A percentile compares a stretch with the other conserved stretches of the same genome.
These are phyloP conservation scores for Halichoeres trimaculatus DNA, from an alignment of 2,113 vertebrate genomes.

Conservation along the genomic window DNA sequence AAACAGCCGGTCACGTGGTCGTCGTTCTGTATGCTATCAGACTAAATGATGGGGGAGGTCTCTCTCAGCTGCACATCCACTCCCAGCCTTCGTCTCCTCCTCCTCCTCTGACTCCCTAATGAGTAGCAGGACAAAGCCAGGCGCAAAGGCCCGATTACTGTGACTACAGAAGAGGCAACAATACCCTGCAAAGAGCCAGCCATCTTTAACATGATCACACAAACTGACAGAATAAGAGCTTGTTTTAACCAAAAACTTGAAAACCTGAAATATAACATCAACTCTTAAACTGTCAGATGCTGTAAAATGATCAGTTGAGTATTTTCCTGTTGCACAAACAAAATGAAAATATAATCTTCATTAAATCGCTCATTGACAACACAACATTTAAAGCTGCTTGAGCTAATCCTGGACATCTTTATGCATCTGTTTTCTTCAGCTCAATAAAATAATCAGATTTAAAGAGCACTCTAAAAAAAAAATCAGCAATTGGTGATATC, in stretches of 20 bases:
- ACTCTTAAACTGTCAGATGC: no score
- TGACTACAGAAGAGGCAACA: slow-evolving; percentile 53
- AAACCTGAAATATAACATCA: not conserved
- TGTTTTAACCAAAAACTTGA: not conserved
- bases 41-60: slow-evolving; percentile 78
- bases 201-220: slow-evolving; percentile 18
- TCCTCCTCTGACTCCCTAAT: slow-evolving; percentile 65
- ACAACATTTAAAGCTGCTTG: no score
- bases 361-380: no score
- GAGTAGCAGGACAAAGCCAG: slow-evolving; percentile 80
- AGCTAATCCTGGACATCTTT: no score
- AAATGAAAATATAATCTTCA: no score
- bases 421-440: no score
- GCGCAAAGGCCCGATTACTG: slow-evolving; percentile 56
- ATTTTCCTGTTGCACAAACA: no score
- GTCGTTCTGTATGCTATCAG: slow-evolving; percentile 53
- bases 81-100: slow-evolving; percentile 54
- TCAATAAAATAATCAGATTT: no score
- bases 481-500: no score
- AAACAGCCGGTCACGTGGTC: slow-evolving; percentile 73
- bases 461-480: no score
- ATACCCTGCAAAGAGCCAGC: slow-evolving; percentile 44
- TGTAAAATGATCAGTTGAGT: no score
- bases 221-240: not conserved
- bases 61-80: slow-evolving; percentile 62